Evolutionary conservation across 2,797 vertebrate species (phyloP).

Genomic region (Lacerta viridis): DNA sequence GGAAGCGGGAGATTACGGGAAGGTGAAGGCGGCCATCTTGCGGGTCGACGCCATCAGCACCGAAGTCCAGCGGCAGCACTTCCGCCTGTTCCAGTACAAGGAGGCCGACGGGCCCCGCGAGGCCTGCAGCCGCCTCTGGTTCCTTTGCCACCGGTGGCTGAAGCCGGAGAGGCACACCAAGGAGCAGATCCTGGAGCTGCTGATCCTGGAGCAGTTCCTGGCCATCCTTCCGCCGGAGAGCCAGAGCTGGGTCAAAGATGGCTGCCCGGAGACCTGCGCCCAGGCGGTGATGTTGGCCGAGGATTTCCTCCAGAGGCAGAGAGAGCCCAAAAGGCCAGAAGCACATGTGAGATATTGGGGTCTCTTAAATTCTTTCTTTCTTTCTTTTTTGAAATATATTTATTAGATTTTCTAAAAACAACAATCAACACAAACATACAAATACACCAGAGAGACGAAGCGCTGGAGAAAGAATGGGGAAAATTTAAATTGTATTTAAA

Average conservation of each 20-base stretch:
- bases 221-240: constrained; percentile 66
- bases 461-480: too few species aligned
- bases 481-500: too few species aligned
- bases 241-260: constrained; percentile 42
- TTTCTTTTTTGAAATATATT: too few species aligned
- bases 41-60: constrained; percentile 38
- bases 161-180: constrained; percentile 74
- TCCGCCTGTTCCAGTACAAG: constrained; percentile 71
- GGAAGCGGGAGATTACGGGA: constrained; percentile 22
- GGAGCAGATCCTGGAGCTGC: constrained; percentile 74
- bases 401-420: too few species aligned
- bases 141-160: constrained; percentile 76
- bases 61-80: constrained; percentile 65
- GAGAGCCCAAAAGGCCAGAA: background rate
- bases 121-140: constrained; percentile 73
- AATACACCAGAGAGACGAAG: too few species aligned
- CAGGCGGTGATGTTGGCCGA: constrained; percentile 37
- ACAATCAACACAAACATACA: too few species aligned
- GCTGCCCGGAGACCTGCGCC: constrained; percentile 43
- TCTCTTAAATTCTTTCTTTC: too few species aligned
- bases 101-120: constrained; percentile 71
- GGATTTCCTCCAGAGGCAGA: constrained; percentile 15
- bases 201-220: constrained; percentile 75
- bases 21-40: constrained; percentile 46
- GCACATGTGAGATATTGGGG: constrained; percentile 2